These are phyloP conservation scores for Physocephala rufipes DNA, from an alignment of 2,888 invertebrate species.

Conservation along the genomic window DNA sequence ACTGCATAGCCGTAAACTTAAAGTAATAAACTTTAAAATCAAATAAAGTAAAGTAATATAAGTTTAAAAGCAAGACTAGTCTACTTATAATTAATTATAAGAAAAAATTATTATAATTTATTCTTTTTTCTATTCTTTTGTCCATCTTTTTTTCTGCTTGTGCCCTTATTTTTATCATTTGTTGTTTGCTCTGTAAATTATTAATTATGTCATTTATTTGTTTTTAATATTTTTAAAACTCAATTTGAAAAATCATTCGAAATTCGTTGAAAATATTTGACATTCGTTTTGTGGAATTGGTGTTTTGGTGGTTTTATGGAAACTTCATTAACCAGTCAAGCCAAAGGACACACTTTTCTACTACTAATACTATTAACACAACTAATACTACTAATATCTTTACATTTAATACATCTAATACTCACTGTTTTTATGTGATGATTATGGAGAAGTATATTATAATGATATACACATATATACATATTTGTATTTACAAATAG, in stretches of 20 bases:
- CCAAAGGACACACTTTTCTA: conserved; percentile 2
- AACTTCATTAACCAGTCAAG: no score
- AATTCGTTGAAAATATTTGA: no score
- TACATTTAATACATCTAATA: not conserved
- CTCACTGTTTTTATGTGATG: conserved; percentile 25
- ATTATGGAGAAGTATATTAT: not conserved
- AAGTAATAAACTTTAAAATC: conserved; percentile 32
- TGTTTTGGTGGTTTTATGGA: no score
- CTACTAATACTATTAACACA: not conserved
- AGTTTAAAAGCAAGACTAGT: conserved; percentile 23
- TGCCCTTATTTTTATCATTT: not conserved
- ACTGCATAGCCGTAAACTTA: conserved; percentile 27
- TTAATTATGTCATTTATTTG: conserved; percentile 14
- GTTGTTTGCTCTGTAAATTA: not conserved
- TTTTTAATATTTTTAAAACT: no score
- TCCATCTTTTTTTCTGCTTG: not conserved
- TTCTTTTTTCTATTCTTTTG: conserved; percentile 4
- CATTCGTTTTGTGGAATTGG: no score
- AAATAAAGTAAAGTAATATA: conserved; percentile 43
- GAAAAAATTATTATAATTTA: not conserved
- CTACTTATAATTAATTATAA: conserved; percentile 12
- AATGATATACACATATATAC: no score
- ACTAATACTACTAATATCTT: not conserved
- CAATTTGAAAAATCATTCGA: no score
- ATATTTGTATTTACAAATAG: conserved; percentile 31